Percentiles rank a stretch among this genome's conserved stretches.
phyloP scores from a whole-genome alignment of 2,797 vertebrate species.

The Botia kubotai region DNA sequence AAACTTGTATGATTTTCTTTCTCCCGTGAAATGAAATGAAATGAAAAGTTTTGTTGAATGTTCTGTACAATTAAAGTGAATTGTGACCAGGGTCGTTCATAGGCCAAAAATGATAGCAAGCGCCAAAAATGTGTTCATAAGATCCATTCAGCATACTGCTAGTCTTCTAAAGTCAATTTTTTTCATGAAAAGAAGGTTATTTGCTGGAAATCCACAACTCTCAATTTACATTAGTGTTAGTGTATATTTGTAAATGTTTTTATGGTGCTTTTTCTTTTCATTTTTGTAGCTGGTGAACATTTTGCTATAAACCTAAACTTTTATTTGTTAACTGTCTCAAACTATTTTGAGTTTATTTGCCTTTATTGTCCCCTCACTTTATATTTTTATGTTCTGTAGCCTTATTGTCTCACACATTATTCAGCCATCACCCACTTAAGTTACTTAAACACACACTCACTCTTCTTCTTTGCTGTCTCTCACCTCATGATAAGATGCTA shows the following conservation, averaged over 20 bases:
- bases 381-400: slow-evolving; percentile 11
- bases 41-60: neutral
- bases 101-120: neutral
- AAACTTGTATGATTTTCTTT: neutral
- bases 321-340: too few relatives aligned
- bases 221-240: too few relatives aligned
- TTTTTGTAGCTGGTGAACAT: neutral
- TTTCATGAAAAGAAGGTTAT: too few relatives aligned
- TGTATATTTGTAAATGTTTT: too few relatives aligned
- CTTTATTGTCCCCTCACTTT: slow-evolving; percentile 33
- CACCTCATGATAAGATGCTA: slow-evolving; percentile 23
- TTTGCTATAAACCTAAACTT: neutral
- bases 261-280: neutral
- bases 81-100: neutral
- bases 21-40: neutral
- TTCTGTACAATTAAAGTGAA: neutral
- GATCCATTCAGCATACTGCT: neutral
- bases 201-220: too few relatives aligned
- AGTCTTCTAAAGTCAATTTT: neutral
- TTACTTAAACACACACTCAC: slow-evolving; percentile 11
- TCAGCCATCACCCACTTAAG: slow-evolving; percentile 31
- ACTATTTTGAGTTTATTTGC: neutral
- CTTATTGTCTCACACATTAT: slow-evolving; percentile 12
- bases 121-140: neutral
- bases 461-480: slow-evolving; percentile 20